Evolutionary conservation across 2,113 vertebrate species (phyloP).

Genomic region (Heliornis fulica): DNA sequence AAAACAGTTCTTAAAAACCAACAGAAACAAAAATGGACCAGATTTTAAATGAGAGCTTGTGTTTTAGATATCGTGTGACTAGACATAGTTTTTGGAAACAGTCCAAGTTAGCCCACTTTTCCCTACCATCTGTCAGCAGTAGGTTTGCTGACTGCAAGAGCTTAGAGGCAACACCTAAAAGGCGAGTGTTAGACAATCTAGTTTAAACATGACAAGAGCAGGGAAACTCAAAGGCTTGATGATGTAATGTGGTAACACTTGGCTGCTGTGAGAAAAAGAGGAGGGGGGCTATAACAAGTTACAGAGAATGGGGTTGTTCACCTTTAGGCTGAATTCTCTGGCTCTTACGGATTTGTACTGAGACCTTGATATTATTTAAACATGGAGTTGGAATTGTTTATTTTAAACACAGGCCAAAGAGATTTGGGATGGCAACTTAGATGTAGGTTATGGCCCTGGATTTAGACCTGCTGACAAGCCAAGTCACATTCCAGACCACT

Average conservation of each 20-base stretch:
- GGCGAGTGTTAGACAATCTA: slow-evolving; percentile 71
- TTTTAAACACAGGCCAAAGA: background rate
- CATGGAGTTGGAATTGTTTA: background rate
- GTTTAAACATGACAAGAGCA: slow-evolving; percentile 62
- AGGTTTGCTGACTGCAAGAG: slow-evolving; percentile 66
- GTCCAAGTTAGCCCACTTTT: slow-evolving; percentile 66
- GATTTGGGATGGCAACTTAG: background rate
- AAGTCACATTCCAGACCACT: background rate
- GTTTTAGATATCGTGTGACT: slow-evolving; percentile 48
- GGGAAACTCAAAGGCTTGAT: slow-evolving; percentile 67
- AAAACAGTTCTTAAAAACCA: slow-evolving; percentile 53
- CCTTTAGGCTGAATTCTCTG: slow-evolving; percentile 16
- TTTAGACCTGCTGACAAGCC: background rate
- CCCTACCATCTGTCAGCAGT: slow-evolving; percentile 75
- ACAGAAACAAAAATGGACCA: slow-evolving; percentile 33
- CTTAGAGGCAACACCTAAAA: slow-evolving; percentile 49
- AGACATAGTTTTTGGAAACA: slow-evolving; percentile 71
- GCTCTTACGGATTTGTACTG: background rate
- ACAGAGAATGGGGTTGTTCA: background rate
- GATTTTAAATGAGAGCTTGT: slow-evolving; percentile 49
- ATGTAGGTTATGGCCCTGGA: background rate
- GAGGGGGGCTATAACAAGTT: background rate
- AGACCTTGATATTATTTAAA: slow-evolving; percentile 20
- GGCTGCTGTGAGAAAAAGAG: slow-evolving; percentile 43
- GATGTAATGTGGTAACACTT: slow-evolving; percentile 54